Conservation (phyloP, 1,140 invertebrate genomes). For the Mizuhopecten yessoensis region DNA sequence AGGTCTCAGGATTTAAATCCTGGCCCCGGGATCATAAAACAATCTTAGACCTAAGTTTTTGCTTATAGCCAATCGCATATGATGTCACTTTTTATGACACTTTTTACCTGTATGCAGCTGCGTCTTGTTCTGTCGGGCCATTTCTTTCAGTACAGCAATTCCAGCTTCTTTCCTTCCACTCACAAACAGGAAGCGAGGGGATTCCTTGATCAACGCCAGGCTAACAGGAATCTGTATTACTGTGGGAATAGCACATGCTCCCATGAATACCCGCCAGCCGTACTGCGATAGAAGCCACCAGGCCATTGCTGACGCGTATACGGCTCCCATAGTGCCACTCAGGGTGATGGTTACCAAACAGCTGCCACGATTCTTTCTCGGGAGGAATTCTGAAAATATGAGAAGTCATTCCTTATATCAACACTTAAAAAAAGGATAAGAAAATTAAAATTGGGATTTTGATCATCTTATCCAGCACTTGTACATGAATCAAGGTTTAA, state of each 20-base stretch:
- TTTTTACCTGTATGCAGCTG: constrained; percentile 68
- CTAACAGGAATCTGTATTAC: constrained; percentile 67
- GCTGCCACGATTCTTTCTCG: constrained; percentile 72
- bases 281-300: constrained; percentile 73
- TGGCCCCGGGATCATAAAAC: too few relatives aligned
- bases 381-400: constrained; percentile 76
- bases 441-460: too few relatives aligned
- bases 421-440: too few relatives aligned
- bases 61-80: too few relatives aligned
- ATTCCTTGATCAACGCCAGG: constrained; percentile 71
- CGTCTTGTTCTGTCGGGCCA: constrained; percentile 69
- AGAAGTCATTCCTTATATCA: background rate
- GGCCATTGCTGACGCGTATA: constrained; percentile 72
- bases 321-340: constrained; percentile 77
- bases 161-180: constrained; percentile 69
- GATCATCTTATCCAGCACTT: too few relatives aligned
- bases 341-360: constrained; percentile 77
- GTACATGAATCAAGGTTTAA: too few relatives aligned
- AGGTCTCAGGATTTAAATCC: too few relatives aligned
- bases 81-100: too few relatives aligned
- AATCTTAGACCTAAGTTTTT: too few relatives aligned
- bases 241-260: constrained; percentile 72
- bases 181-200: constrained; percentile 75
- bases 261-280: constrained; percentile 78
- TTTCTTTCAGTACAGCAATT: constrained; percentile 68